Conservation (phyloP, 1,140 invertebrate genomes). For the Drosophila novamexicana region DNA sequence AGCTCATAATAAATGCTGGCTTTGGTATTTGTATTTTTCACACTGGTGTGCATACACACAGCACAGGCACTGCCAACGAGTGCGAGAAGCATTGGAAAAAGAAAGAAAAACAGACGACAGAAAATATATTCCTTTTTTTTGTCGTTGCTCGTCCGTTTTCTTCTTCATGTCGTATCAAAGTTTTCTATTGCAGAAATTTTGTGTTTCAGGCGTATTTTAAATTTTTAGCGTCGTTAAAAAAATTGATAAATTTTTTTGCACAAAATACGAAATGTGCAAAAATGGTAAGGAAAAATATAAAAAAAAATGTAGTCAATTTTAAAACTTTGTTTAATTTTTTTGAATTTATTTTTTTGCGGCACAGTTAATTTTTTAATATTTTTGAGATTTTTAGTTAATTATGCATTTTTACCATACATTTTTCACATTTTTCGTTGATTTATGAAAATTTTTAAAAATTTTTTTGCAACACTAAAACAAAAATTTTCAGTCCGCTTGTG, state of each 20-base stretch:
- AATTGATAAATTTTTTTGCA: conserved; percentile 65
- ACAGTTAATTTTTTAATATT: conserved; percentile 75
- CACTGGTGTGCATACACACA: conserved; percentile 74
- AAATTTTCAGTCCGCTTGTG: conserved; percentile 83
- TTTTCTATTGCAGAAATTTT: conserved; percentile 84
- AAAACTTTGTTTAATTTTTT: conserved; percentile 39
- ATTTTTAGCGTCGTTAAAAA: conserved; percentile 64
- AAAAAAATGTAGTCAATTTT: conserved; percentile 58
- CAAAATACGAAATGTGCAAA: conserved; percentile 74
- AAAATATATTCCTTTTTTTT: conserved; percentile 82
- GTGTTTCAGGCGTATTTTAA: conserved; percentile 67
- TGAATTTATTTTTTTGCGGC: conserved; percentile 44
- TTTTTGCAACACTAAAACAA: conserved; percentile 84
- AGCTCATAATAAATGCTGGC: conserved; percentile 36
- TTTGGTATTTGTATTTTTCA: conserved; percentile 60
- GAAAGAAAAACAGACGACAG: conserved; percentile 84
- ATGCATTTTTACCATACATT: conserved; percentile 73
- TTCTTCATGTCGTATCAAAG: conserved; percentile 84
- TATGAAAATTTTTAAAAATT: conserved; percentile 77
- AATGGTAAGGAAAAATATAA: conserved; percentile 66
- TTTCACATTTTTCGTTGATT: conserved; percentile 81
- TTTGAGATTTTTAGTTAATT: conserved; percentile 67
- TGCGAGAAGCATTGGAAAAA: conserved; percentile 84
- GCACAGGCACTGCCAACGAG: conserved; percentile 64
- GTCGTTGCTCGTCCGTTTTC: conserved; percentile 78